These are phyloP conservation scores for Rhodinocichla rosea DNA, from an alignment of 2,113 vertebrate species.

Conservation along the genomic window DNA sequence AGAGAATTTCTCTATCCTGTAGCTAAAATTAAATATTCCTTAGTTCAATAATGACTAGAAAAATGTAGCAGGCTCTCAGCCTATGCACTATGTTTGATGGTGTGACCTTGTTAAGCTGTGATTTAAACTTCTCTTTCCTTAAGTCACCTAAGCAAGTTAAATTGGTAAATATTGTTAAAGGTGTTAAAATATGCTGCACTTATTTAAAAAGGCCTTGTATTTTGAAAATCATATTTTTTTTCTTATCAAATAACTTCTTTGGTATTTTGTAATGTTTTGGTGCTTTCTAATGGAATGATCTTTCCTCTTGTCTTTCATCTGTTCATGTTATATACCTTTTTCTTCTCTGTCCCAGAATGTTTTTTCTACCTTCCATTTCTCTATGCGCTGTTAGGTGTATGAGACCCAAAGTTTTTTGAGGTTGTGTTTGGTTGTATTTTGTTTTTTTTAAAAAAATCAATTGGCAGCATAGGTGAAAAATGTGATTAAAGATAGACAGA, in stretches of 20 bases:
- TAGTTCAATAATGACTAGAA: not conserved
- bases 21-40: not conserved
- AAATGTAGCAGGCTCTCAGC: not conserved
- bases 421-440: not conserved
- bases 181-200: not conserved
- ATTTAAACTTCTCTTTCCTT: not conserved
- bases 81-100: not conserved
- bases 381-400: accelerated
- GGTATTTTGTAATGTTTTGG: not conserved
- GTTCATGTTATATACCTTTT: not conserved
- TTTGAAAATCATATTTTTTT: not conserved
- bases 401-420: not conserved
- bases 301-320: not conserved
- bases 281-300: not conserved
- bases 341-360: not conserved
- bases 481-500: not conserved
- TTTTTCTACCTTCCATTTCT: not conserved
- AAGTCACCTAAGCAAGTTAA: not conserved
- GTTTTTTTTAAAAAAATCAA: not conserved
- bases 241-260: not conserved
- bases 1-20: not conserved
- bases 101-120: not conserved
- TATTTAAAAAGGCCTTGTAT: not conserved
- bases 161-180: not conserved
- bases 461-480: not conserved